Conservation (phyloP, 2,888 invertebrate species). For the Drosophila bunnanda region DNA sequence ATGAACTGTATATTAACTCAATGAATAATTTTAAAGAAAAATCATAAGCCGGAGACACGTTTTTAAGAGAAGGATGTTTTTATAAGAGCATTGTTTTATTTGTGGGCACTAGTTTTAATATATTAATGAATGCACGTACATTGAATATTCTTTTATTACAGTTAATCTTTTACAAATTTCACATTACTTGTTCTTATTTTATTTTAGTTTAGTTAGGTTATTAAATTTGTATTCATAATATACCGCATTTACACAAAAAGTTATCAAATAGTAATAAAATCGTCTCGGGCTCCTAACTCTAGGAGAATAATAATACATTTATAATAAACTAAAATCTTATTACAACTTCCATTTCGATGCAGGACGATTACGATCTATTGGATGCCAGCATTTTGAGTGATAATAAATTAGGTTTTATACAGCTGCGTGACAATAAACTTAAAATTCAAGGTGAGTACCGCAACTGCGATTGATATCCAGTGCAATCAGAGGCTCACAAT, state of each 20-base stretch:
- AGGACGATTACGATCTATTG: conserved; percentile 84
- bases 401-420: conserved; percentile 85
- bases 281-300: neutral
- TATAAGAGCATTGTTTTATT: neutral
- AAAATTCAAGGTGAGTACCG: conserved; percentile 84
- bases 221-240: neutral
- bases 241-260: neutral
- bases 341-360: conserved; percentile 36
- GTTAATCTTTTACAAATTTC: too few species aligned
- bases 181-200: neutral
- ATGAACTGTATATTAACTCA: neutral
- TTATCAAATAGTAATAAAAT: neutral
- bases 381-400: conserved; percentile 84
- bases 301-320: neutral
- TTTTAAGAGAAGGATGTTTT: neutral
- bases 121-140: neutral
- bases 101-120: neutral
- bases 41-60: neutral
- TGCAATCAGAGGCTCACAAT: conserved; percentile 57
- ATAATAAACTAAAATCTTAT: neutral
- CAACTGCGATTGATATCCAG: conserved; percentile 4
- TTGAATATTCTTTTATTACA: too few species aligned
- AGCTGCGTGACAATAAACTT: conserved; percentile 84
- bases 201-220: neutral
- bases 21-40: neutral